Percentiles rank a stretch among this genome's conserved stretches.
Conservation (phyloP, 1,140 invertebrate species). For the Drosophila triauraria region DNA sequence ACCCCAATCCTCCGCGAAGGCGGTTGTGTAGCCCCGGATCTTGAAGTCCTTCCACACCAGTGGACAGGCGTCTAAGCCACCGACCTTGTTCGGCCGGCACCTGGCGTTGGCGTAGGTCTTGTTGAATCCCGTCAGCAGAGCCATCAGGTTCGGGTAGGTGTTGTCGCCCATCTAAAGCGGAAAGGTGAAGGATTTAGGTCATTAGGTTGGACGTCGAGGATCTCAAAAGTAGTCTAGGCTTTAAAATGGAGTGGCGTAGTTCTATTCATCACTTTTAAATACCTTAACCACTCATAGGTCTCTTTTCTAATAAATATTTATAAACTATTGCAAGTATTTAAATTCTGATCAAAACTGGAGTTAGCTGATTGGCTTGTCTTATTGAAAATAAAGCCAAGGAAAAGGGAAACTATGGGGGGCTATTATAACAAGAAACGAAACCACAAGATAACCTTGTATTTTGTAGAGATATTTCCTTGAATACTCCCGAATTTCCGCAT, state of each 20-base stretch:
- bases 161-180: conserved; percentile 88
- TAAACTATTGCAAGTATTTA: no score
- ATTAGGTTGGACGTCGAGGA: background rate
- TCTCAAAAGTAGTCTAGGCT: background rate
- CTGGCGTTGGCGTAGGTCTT: conserved; percentile 81
- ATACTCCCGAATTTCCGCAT: no score
- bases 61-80: conserved; percentile 87
- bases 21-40: conserved; percentile 90
- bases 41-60: conserved; percentile 93
- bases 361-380: no score
- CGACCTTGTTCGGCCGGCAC: conserved; percentile 86
- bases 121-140: conserved; percentile 89
- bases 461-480: no score
- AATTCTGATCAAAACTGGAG: no score
- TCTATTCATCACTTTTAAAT: background rate
- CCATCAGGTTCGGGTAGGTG: conserved; percentile 93
- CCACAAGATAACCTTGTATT: no score
- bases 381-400: no score
- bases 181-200: background rate
- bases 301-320: no score
- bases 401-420: no score
- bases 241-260: background rate
- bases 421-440: no score
- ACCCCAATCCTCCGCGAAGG: conserved; percentile 91
- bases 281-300: no score